These are phyloP conservation scores for Steinernema hermaphroditum DNA, from an alignment of 2,888 invertebrate genomes.

Conservation along the genomic window DNA sequence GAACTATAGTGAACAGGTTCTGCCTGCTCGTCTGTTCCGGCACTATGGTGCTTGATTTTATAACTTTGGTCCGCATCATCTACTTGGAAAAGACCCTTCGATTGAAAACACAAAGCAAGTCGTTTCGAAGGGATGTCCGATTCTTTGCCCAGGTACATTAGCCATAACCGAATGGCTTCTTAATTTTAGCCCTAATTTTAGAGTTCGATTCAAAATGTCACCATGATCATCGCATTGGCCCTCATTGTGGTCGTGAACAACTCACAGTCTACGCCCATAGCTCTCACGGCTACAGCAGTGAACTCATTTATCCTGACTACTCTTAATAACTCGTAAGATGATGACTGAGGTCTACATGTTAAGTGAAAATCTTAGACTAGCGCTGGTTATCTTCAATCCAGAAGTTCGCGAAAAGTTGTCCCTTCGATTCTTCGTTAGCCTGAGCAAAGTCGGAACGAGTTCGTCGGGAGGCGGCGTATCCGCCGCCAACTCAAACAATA, in stretches of 20 bases:
- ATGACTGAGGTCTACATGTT: too few relatives aligned
- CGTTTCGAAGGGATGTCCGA: neutral
- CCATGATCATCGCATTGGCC: neutral
- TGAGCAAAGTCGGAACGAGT: neutral
- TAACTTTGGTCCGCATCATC: neutral
- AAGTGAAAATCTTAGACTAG: neutral
- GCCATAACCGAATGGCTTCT: neutral
- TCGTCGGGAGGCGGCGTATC: neutral
- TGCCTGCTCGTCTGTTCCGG: slow-evolving; percentile 8
- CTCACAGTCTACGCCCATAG: slow-evolving; percentile 6
- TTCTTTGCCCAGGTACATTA: neutral
- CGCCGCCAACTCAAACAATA: too few relatives aligned
- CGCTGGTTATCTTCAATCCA: slow-evolving; percentile 6
- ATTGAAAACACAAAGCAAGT: neutral
- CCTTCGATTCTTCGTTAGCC: neutral
- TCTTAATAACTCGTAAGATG: slow-evolving; percentile 17
- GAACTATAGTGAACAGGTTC: slow-evolving; percentile 8
- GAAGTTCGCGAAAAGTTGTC: slow-evolving; percentile 6
- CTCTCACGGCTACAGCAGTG: neutral
- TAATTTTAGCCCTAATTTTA: neutral
- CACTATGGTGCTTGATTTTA: slow-evolving; percentile 5
- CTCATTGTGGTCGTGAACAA: slow-evolving; percentile 21
- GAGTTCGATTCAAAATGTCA: slow-evolving; percentile 8
- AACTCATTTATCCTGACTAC: slow-evolving; percentile 18
- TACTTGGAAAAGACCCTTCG: neutral